Base-by-base conservation (phyloP, 2,888 invertebrate species). In the Drosophila sordidula region DNA sequence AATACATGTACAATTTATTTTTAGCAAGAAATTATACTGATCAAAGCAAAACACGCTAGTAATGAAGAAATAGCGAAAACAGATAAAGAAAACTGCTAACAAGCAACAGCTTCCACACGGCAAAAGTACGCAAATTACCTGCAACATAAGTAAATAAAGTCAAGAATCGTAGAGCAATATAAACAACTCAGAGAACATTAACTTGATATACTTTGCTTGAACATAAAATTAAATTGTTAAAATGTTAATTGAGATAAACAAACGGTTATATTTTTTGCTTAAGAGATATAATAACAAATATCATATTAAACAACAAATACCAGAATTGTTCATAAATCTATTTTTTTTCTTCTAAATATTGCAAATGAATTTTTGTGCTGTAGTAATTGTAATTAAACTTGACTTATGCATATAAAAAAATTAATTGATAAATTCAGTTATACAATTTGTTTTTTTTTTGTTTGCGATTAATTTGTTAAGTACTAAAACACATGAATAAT, bases 11-110 rank as follows among this genome's bases (percentile, higher is more conserved):
- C 32, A 67, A 64, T 70, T 77, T 85, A 81, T 81, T 85, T 81
- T 81, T 81, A 81, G 75, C 70, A 77, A 79, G 65, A 76, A 64
- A 73, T 62, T 75, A 65, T 75, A 80, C 67, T 58, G 57, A 82
- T 55, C 54, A 49, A 8, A 25, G 1, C 1, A 49, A 50, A 49
- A 64, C 46, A 77, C 64, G 63, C 63, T 62, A 56, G 34, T 34
- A 34, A 34, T 12, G 34, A 12, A 34, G 2, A 12, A 4, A 34
- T 12, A 12, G 34, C 34, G 34, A 12, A 6, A 12, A 34, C 34
- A 34, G 34, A 1, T 29, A 29, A 34, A 34, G 0, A 38, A 50
- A 18, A 61, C 51, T 47, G 55, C 38, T 54, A 11, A 46, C 5
- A 32, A 29, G 45, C 36, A 50, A 49, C 73, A 49, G 67, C 74